These are phyloP conservation scores for Puffinus mauretanicus DNA, from an alignment of 2,113 vertebrate species.

Conservation along the genomic window DNA sequence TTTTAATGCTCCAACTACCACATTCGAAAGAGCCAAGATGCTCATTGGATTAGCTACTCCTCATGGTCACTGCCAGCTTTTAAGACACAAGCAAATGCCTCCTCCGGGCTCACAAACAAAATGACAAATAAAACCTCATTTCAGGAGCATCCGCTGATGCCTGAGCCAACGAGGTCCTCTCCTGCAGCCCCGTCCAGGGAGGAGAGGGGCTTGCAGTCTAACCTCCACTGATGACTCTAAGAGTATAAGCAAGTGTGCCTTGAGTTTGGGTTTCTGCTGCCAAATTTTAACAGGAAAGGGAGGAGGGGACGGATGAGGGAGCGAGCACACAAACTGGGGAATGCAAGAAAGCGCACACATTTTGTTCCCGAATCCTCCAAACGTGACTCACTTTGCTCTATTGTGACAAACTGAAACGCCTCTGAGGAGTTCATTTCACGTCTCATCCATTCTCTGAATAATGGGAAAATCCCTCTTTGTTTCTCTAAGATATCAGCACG, in stretches of 20 bases:
- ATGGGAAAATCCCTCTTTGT: slow-evolving; percentile 73
- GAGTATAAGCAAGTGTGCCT: neutral
- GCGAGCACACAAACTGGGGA: neutral
- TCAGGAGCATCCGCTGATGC: neutral
- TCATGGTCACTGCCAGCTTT: neutral
- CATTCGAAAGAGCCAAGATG: neutral
- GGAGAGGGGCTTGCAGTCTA: neutral
- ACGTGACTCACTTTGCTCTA: slow-evolving; percentile 62
- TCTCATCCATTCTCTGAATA: slow-evolving; percentile 74
- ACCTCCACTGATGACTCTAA: neutral
- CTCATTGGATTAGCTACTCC: neutral
- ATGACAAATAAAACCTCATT: neutral
- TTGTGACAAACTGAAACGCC: slow-evolving; percentile 70
- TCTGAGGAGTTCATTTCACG: slow-evolving; percentile 73
- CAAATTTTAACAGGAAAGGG: neutral
- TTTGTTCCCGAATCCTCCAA: slow-evolving; percentile 47
- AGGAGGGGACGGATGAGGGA: neutral
- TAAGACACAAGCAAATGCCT: neutral
- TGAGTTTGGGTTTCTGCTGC: neutral
- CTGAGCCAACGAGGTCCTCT: fast-evolving
- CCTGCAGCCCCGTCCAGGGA: neutral
- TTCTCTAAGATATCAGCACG: slow-evolving; percentile 67
- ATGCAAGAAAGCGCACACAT: neutral
- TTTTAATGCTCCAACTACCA: neutral
- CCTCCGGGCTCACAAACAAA: neutral